Conservation (phyloP, 2,113 vertebrate genomes). For the Clarias magur region DNA sequence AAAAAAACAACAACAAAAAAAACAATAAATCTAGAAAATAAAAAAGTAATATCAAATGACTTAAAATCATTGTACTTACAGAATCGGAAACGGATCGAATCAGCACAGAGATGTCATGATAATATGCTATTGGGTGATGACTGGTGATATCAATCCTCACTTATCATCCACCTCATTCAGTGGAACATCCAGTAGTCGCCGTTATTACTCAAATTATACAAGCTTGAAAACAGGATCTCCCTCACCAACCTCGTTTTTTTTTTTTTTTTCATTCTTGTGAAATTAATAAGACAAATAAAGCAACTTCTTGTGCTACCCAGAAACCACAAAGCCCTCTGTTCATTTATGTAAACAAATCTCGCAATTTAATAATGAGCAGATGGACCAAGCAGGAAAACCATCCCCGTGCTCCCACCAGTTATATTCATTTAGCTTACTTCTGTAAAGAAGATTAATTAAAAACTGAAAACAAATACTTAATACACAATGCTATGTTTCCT, state of each 20-base stretch:
- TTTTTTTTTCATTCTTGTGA: background rate
- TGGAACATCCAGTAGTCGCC: background rate
- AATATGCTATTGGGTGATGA: no score
- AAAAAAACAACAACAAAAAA: no score
- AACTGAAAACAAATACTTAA: background rate
- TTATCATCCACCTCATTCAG: background rate
- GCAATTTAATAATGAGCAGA: constrained; percentile 18
- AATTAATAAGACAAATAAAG: constrained; percentile 21
- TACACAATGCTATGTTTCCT: background rate
- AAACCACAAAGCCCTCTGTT: constrained; percentile 28
- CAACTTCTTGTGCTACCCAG: background rate
- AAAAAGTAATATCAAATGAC: no score
- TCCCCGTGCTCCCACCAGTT: constrained; percentile 3
- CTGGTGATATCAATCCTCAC: no score
- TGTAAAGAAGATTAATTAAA: background rate
- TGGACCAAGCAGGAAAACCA: constrained; percentile 3
- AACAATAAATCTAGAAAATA: no score
- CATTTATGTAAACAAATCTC: constrained; percentile 22
- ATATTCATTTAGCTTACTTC: background rate
- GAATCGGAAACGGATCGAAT: no score
- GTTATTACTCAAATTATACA: background rate
- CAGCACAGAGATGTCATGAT: no score
- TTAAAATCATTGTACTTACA: no score
- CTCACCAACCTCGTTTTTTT: background rate
- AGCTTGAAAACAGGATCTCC: background rate